A percentile compares a stretch with the other conserved stretches of the same genome.
Evolutionary conservation across 2,888 invertebrate species (phyloP).

Genomic region (Zaprionus lineosus): DNA sequence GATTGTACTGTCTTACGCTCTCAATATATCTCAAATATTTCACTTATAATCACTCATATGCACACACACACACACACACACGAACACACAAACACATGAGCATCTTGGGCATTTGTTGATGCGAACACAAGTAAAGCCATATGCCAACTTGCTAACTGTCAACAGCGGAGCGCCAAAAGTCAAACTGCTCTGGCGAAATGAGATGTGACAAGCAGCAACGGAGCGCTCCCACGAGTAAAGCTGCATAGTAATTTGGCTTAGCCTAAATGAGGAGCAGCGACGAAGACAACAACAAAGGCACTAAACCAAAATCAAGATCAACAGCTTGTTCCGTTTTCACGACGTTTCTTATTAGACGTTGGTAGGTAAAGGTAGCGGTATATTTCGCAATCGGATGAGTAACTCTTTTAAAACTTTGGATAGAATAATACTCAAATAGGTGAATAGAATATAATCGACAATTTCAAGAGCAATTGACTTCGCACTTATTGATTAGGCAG

Average conservation of each 20-base stretch:
- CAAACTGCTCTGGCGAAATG: conserved; percentile 34
- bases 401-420: too few species aligned
- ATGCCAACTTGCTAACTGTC: conserved; percentile 25
- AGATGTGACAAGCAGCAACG: conserved; percentile 1
- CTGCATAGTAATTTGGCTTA: conserved; percentile 28
- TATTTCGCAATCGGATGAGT: too few species aligned
- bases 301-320: background rate
- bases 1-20: conserved; percentile 11
- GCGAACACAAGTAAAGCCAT: conserved; percentile 14
- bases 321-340: conserved; percentile 4
- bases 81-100: background rate
- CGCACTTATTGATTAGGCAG: too few species aligned
- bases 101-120: background rate
- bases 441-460: too few species aligned
- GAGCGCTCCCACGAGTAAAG: background rate
- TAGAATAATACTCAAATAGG: too few species aligned
- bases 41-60: conserved; percentile 18
- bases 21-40: conserved; percentile 13
- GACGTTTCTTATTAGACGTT: background rate
- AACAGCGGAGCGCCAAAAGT: conserved; percentile 29
- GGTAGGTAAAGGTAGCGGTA: too few species aligned
- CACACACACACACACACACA: background rate
- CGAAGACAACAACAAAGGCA: conserved; percentile 2
- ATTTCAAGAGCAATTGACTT: background rate
- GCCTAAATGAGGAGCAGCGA: background rate